Percentiles rank a stretch among this genome's conserved stretches.
phyloP scores from a whole-genome alignment of 35 echinoderm and acorn worm genomes.

The Eucidaris tribuloides region DNA sequence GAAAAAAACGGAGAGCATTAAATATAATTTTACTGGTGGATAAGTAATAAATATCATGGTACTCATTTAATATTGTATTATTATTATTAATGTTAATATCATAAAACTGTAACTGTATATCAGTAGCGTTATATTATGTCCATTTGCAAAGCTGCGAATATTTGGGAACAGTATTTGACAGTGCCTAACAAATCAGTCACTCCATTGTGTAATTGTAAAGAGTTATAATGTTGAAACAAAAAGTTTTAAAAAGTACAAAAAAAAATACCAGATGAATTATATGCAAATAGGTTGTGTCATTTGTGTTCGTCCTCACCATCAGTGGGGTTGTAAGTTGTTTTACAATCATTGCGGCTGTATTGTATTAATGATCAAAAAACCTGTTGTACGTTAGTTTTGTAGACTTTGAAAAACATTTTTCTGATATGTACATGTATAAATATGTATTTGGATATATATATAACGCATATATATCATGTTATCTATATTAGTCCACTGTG shows the following conservation, averaged over 20 bases:
- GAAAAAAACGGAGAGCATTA: neutral
- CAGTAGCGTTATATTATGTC: conserved; percentile 28
- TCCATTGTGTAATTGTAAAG: conserved; percentile 18
- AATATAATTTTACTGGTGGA: conserved; percentile 12
- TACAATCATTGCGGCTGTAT: neutral
- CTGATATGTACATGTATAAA: conserved; percentile 32
- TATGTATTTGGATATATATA: conserved; percentile 32
- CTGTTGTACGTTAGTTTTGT: conserved; percentile 28
- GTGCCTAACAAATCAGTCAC: conserved; percentile 27
- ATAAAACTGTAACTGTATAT: neutral
- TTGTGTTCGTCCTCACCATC: no score
- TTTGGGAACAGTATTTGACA: conserved; percentile 36
- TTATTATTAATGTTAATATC: conserved; percentile 1
- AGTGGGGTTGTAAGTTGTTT: no score
- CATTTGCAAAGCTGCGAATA: conserved; percentile 33
- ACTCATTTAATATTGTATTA: conserved; percentile 29
- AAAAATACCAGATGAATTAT: conserved; percentile 2
- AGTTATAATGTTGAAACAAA: conserved; percentile 36
- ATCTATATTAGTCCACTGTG: no score
- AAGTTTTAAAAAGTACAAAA: conserved; percentile 28
- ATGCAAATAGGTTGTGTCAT: conserved; percentile 8
- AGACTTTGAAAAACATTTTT: neutral
- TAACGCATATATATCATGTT: conserved; percentile 23
- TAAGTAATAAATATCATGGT: conserved; percentile 32
- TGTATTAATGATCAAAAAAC: conserved; percentile 24